Base-by-base conservation (phyloP, 2,888 invertebrate genomes). In the Limenitis camilla region DNA sequence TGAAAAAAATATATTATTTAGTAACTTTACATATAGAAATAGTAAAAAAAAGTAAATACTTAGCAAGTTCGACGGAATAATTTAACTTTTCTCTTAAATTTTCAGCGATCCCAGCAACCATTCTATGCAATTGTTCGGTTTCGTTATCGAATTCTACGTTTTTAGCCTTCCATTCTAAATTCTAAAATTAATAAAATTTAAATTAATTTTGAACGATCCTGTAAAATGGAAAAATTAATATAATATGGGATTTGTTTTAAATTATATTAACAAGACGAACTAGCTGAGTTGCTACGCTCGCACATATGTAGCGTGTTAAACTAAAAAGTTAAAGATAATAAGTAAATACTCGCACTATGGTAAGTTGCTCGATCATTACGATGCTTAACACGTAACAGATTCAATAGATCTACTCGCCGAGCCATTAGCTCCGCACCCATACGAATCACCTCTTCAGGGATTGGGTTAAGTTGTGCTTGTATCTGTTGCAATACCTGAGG, bases 121-220 rank as follows among this genome's bases (percentile, higher is more conserved):
- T 63, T 65, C 68, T 69, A 29, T 81, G 75, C 40, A 87, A 58
- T 47, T 64, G 66, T 60, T 82, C 83, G 1, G 83, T 81, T 66
- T 84, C 83, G 4, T 64, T 49, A 41, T 86, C 85, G 46, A 79
- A 74, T 53, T 82, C 80, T 0, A 58, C 40, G 50, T 76, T 78
- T 62, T 78, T 84, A 0, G 68, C 60, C 72, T 80, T 84, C 77
- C 76, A 79, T 63, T 81, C 84, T 35, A 75, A 58, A 61, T 75
- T 81, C 84, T 85, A 57, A 33, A 72, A 74, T 50, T 29, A 10
- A 5, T 10, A 4, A n/a, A 46, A 53, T 6, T 27, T 40, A 30
- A 28, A 11, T 4, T 27, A n/a, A 6, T 31, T 8, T 33, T 8
- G 2, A 1, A 19, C n/a, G 4, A n/a, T 29, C 5, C 2, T 44